A percentile compares a stretch with the other conserved stretches of the same genome.
These are phyloP conservation scores for Platycheirus albimanus DNA, from an alignment of 2,888 invertebrate species.

Conservation along the genomic window DNA sequence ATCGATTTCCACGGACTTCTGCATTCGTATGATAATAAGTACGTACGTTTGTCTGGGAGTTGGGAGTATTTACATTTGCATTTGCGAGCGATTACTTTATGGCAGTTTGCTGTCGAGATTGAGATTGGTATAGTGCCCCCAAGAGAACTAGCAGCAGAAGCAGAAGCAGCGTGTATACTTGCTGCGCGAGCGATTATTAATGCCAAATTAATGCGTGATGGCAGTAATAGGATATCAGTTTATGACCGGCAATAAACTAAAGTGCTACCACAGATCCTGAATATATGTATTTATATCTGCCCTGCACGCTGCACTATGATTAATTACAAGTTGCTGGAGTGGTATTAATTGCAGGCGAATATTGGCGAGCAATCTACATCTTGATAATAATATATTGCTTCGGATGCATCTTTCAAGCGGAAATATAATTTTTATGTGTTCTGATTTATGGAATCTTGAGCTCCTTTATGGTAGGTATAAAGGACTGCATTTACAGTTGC, in stretches of 20 bases:
- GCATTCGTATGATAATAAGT: slow-evolving; percentile 72
- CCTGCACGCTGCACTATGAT: slow-evolving; percentile 59
- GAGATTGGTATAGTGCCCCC: neutral
- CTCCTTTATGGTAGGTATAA: neutral
- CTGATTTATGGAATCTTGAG: slow-evolving; percentile 18
- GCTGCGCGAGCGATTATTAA: slow-evolving; percentile 55
- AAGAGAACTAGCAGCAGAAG: no score
- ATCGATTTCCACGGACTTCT: slow-evolving; percentile 66
- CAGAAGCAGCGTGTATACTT: no score
- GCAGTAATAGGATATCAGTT: slow-evolving; percentile 72
- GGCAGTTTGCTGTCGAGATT: neutral
- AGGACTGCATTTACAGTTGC: slow-evolving; percentile 2
- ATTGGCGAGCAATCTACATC: slow-evolving; percentile 53
- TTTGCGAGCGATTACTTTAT: slow-evolving; percentile 15
- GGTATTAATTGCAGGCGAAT: slow-evolving; percentile 65
- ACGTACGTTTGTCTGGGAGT: slow-evolving; percentile 60
- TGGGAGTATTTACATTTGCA: slow-evolving; percentile 40
- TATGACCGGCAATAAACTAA: slow-evolving; percentile 71
- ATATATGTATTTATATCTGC: slow-evolving; percentile 64
- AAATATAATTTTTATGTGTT: slow-evolving; percentile 41
- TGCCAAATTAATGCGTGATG: slow-evolving; percentile 68
- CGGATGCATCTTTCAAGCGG: slow-evolving; percentile 48
- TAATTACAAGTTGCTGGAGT: slow-evolving; percentile 57
- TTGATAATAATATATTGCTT: slow-evolving; percentile 59
- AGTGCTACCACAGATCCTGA: slow-evolving; percentile 66